Evolutionary conservation across 23 tunicate genomes (phyloP), one percentile per base, ranked within the genome.

Genomic region (Ascidia mentula): DNA sequence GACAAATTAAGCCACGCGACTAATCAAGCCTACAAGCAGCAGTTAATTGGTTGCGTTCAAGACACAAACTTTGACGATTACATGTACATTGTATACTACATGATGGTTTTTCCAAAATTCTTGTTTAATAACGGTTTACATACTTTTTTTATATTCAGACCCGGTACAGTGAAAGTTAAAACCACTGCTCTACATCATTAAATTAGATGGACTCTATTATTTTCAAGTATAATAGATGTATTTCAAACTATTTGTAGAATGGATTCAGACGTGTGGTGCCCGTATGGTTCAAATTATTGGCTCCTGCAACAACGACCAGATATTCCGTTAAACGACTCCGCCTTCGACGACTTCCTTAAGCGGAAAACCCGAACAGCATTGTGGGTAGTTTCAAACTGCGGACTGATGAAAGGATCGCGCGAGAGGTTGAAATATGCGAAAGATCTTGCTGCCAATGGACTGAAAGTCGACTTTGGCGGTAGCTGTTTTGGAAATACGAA

Each of bases 351-450:
- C 4, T 53, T 28, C n/a, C n/a, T 70, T 35, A 70, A 70, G 74
- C 6, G 24, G 20, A 83, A 83, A 46, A 31, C 45, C 32, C 31
- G 31, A 30, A 17, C 75, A 7, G 87, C 87, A 32, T 32, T 69
- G 31, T 83, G 87, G 87, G 69, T 75, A 35, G 87, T 76, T 1
- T 37, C 65, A 0, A 87, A 87, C 39, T 87, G 91, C 46, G 45
- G 38, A 5, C 28, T 26, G 30, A 82, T 78, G 24, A 20, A 60
- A 26, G 88, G 88, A 26, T 72, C 91, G 2, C 20, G 4, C 38
- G 46, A 37, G 31, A 60, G 91, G 60, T 73, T 46, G 88, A 84
- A 82, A 69, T 75, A 76, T 38, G 87, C 45, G 18, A 42, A 74
- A 31, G 38, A 59, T n/a, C 31, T 87, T 1, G 75, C 53, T 0